Percentiles rank a stretch among this genome's conserved stretches.
phyloP scores from a whole-genome alignment of 2,113 vertebrate species.

The Girardinichthys multiradiatus region DNA sequence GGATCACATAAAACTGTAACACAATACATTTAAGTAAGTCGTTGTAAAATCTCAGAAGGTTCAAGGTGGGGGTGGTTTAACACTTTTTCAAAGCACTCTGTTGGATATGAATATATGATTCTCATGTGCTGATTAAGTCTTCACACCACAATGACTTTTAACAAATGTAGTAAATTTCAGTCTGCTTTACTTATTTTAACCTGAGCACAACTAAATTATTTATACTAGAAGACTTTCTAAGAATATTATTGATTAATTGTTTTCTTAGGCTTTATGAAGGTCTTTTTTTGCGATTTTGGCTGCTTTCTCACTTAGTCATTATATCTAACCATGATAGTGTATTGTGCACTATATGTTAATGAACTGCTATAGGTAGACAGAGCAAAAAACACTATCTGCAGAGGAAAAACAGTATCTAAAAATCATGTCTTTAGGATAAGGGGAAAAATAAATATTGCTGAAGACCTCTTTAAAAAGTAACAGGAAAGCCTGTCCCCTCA shows the following conservation, averaged over 20 bases:
- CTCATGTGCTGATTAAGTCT: slow-evolving; percentile 23
- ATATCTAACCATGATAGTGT: background rate
- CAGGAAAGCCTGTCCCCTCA: background rate
- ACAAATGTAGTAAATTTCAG: slow-evolving; percentile 19
- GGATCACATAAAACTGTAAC: too few relatives aligned
- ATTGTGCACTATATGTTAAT: background rate
- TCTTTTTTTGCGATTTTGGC: too few relatives aligned
- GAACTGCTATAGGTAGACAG: too few relatives aligned
- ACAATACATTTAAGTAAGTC: background rate
- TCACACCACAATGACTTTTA: slow-evolving; percentile 24
- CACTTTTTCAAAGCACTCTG: background rate
- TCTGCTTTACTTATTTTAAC: background rate
- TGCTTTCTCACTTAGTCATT: too few relatives aligned
- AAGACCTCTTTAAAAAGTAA: background rate
- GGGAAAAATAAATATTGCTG: background rate
- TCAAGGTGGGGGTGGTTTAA: background rate
- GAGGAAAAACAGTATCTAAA: too few relatives aligned
- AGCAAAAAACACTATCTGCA: too few relatives aligned
- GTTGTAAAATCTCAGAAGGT: background rate
- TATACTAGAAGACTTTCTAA: too few relatives aligned
- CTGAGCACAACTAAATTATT: background rate
- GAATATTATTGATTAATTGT: too few relatives aligned
- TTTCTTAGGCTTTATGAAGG: background rate
- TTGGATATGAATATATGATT: slow-evolving; percentile 54
- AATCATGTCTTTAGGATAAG: too few relatives aligned